A percentile compares a stretch with the other conserved stretches of the same genome.
Evolutionary conservation across 1,140 invertebrate species (phyloP).

Genomic region (Ceratitis capitata): DNA sequence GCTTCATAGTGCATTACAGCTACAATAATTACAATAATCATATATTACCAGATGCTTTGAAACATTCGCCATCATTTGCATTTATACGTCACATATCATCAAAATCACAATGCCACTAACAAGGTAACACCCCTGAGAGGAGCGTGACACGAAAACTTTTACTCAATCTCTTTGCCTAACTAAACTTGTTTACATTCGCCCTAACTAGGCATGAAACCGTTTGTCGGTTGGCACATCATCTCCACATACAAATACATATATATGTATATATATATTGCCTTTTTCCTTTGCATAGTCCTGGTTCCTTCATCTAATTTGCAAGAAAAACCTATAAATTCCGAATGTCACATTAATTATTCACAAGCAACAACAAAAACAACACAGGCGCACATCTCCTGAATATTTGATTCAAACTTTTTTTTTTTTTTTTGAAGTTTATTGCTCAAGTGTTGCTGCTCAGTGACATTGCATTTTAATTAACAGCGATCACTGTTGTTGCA

Average conservation of each 20-base stretch:
- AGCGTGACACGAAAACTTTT: not conserved
- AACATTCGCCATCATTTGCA: not conserved
- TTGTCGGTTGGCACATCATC: not conserved
- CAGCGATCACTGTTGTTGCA: not conserved
- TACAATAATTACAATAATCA: not conserved
- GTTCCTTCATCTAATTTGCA: not conserved
- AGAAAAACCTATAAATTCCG: conserved; percentile 42
- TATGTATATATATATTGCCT: no score
- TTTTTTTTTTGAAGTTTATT: not conserved
- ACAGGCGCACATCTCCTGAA: not conserved
- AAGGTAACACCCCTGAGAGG: conserved; percentile 14
- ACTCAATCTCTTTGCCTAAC: not conserved
- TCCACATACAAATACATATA: not conserved
- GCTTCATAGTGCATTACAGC: no score
- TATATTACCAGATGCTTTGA: conserved; percentile 13
- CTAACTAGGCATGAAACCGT: conserved; percentile 45
- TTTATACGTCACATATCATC: conserved; percentile 4
- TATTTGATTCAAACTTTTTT: no score
- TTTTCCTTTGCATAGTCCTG: not conserved
- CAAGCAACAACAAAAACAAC: not conserved
- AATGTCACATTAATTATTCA: conserved; percentile 42
- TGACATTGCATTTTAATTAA: conserved; percentile 32
- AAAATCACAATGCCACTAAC: conserved; percentile 20
- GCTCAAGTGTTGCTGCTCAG: not conserved
- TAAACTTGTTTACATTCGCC: conserved; percentile 31